Evolutionary conservation across 2,888 invertebrate genomes (phyloP).

Genomic region (Spilosoma lubricipeda): DNA sequence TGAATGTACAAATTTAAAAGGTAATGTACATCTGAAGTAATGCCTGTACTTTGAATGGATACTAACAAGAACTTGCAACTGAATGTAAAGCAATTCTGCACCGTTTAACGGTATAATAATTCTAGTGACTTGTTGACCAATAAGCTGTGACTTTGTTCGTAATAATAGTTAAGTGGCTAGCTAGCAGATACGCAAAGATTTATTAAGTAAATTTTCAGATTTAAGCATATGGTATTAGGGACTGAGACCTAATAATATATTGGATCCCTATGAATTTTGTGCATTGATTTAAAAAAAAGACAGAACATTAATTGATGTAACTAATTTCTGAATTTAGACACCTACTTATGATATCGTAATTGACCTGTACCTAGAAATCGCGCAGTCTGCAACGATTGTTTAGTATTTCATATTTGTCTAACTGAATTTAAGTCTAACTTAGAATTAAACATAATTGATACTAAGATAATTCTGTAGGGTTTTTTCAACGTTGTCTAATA

Average conservation of each 20-base stretch:
- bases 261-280: background rate
- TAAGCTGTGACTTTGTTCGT: conserved; percentile 49
- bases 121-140: conserved; percentile 46
- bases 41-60: conserved; percentile 3
- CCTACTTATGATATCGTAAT: background rate
- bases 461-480: background rate
- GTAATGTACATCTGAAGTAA: conserved; percentile 17
- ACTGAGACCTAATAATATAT: background rate
- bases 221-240: background rate
- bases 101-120: conserved; percentile 51
- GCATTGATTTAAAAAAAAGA: background rate
- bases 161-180: conserved; percentile 43
- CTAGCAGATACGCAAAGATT: conserved; percentile 46
- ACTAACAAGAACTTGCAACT: conserved; percentile 28
- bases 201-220: conserved; percentile 18
- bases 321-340: background rate
- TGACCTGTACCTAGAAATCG: background rate
- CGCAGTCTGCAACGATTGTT: background rate
- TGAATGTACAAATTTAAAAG: background rate
- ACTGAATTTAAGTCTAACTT: background rate
- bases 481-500: background rate
- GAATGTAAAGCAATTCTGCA: conserved; percentile 45
- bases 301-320: background rate
- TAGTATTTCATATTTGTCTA: background rate
- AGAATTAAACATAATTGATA: background rate